Base-by-base conservation (phyloP, 2,113 vertebrate genomes). In the Cryptomyrus ogoouensis region DNA sequence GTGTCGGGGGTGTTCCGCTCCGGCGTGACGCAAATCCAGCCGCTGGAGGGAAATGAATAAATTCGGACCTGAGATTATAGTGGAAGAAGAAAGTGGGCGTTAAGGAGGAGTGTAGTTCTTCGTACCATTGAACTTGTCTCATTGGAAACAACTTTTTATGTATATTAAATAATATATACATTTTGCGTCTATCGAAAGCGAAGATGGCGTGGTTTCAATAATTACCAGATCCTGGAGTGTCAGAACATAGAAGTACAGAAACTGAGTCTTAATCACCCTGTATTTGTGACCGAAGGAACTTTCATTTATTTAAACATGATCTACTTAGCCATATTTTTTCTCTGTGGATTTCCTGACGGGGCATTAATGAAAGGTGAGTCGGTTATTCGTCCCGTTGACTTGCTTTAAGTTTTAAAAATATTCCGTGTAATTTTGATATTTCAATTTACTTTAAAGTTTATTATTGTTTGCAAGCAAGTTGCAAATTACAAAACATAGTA, bases 21-120 rank as follows among this genome's bases (percentile, higher is more conserved):
- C 86, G 89, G 92, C 94, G 93, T 95, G 92, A 94, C 91, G 92
- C 93, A 95, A 93, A 90, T 92, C 88, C 95, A 92, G 92, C 93
- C 91, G 91, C 90, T 91, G 92, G 95, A 95, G 95, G 94, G 96
- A 95, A 94, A 92, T n/a, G 91, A 94, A 96, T 96, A 96, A 96
- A 96, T 93, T 66, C n/a, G 90, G 90, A 90, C 91, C 91, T 80
- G 15, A 89, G 35, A 88, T 89, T 90, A 92, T 92, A 86, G 92
- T 94, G 94, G 94, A 92, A 93, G 94, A 91, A 93, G 92, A 53
- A 87, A 92, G 90, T 88, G 91, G 92, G 92, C 93, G 92, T 94
- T 93, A 86, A 92, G 24, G 89, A 91, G 39, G 42, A 84, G 44
- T 44, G 19, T 24, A 84, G 83, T 21, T 24, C 44, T 46, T 84